These are phyloP conservation scores for Gulo gulo DNA, from an alignment of 2,113 vertebrate species.

Conservation along the genomic window DNA sequence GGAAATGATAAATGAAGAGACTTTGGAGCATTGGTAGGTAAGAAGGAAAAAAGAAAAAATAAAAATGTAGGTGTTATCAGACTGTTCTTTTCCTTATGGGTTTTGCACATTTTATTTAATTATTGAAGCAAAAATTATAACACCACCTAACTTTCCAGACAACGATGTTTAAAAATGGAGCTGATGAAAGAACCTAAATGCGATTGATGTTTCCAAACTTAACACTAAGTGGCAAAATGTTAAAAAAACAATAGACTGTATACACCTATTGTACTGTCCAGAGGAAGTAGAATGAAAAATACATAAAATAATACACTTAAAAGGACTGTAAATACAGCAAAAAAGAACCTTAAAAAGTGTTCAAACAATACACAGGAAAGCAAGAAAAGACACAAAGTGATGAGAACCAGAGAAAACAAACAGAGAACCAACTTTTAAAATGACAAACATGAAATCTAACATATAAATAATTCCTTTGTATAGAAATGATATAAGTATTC, in stretches of 20 bases:
- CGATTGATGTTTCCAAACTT: background rate
- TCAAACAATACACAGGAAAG: background rate
- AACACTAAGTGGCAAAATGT: background rate
- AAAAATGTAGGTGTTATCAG: background rate
- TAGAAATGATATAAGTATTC: background rate
- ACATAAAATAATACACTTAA: background rate
- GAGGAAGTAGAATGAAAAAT: background rate
- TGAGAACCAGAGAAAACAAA: background rate
- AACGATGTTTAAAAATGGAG: background rate
- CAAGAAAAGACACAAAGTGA: background rate
- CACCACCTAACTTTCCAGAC: background rate
- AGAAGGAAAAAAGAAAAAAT: background rate
- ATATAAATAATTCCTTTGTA: background rate
- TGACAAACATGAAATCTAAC: background rate
- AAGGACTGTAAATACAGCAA: background rate
- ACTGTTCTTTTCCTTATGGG: background rate
- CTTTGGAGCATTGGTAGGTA: background rate
- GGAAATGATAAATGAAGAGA: background rate
- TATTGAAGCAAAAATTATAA: background rate
- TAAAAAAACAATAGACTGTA: background rate
- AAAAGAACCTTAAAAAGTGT: background rate
- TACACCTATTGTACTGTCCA: background rate
- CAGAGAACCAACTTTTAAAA: background rate
- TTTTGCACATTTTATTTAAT: background rate
- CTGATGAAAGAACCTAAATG: background rate